Percentiles rank a stretch among this genome's conserved stretches.
Conservation (phyloP, 2,888 invertebrate genomes). For the Kryphioiulus occultus region DNA sequence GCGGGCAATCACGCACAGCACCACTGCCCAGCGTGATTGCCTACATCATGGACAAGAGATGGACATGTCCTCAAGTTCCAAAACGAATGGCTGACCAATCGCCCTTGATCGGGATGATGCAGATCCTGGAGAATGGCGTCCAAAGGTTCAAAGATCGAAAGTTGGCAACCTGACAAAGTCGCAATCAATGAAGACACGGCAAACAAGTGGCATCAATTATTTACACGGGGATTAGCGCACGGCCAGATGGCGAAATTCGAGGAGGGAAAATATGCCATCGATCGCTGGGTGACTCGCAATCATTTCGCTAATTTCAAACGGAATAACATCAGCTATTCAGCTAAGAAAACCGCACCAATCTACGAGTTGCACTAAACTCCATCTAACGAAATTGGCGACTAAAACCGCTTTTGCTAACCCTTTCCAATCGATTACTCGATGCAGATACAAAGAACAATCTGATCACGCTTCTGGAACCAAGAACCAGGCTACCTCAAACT, state of each 20-base stretch:
- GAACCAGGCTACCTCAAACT: no score
- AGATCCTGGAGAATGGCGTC: neutral
- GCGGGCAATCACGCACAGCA: neutral
- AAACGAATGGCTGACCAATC: neutral
- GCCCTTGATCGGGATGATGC: neutral
- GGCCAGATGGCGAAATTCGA: constrained; percentile 23
- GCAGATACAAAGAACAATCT: no score
- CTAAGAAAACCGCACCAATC: neutral
- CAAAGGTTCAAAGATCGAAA: constrained; percentile 6
- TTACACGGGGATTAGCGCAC: constrained; percentile 4
- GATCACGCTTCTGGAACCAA: no score
- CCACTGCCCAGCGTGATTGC: neutral
- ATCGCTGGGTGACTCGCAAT: neutral
- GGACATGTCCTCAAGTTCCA: neutral
- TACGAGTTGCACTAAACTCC: neutral
- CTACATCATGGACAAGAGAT: neutral
- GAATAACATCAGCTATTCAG: neutral
- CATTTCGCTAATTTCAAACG: neutral
- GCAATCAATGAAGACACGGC: constrained; percentile 23
- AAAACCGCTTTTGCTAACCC: neutral
- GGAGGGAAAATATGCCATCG: constrained; percentile 13
- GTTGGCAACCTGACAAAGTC: constrained; percentile 12
- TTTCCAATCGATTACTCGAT: no score
- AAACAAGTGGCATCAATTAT: constrained; percentile 23
- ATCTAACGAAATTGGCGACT: neutral